Percentiles rank a stretch among this genome's conserved stretches.
These are phyloP conservation scores for Exocentrus adspersus DNA, from an alignment of 2,888 invertebrate genomes.

Conservation along the genomic window DNA sequence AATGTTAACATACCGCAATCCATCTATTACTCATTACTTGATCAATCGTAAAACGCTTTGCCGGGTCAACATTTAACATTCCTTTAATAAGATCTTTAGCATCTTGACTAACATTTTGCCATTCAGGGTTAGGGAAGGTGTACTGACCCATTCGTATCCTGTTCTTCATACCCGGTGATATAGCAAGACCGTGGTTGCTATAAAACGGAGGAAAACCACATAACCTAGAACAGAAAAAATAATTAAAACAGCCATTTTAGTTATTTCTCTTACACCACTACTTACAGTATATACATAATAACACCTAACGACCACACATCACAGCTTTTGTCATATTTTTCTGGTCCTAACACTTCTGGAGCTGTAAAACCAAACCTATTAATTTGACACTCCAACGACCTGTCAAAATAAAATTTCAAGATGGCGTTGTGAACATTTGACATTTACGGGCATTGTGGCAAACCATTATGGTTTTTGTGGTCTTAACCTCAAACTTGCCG, in stretches of 20 bases:
- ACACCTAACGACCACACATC: constrained; percentile 99
- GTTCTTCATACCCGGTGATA: constrained; percentile 99
- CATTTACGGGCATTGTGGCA: too few species aligned
- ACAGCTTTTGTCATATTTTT: constrained; percentile 98
- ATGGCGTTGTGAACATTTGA: too few species aligned
- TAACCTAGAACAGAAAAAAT: constrained; percentile 64
- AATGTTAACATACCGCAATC: constrained; percentile 76
- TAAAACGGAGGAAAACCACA: constrained; percentile 99
- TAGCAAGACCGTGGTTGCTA: constrained; percentile 96
- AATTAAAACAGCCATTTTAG: constrained; percentile 11
- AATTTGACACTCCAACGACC: too few species aligned
- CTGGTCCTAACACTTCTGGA: constrained; percentile 89
- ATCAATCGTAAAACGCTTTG: constrained; percentile 87
- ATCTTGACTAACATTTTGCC: constrained; percentile 92
- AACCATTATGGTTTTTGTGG: too few species aligned
- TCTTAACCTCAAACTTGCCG: too few species aligned
- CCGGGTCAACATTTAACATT: constrained; percentile 94
- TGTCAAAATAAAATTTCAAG: too few species aligned
- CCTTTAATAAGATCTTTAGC: constrained; percentile 96
- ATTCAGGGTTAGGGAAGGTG: constrained; percentile 95
- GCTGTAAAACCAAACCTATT: constrained; percentile 51
- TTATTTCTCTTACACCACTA: constrained; percentile 43
- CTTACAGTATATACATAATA: constrained; percentile 97
- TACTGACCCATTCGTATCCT: constrained; percentile 95
- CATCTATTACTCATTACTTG: constrained; percentile 89